A percentile compares a stretch with the other conserved stretches of the same genome.
phyloP scores from a whole-genome alignment of 1,140 invertebrate genomes.

The Lordiphosa mommai region DNA sequence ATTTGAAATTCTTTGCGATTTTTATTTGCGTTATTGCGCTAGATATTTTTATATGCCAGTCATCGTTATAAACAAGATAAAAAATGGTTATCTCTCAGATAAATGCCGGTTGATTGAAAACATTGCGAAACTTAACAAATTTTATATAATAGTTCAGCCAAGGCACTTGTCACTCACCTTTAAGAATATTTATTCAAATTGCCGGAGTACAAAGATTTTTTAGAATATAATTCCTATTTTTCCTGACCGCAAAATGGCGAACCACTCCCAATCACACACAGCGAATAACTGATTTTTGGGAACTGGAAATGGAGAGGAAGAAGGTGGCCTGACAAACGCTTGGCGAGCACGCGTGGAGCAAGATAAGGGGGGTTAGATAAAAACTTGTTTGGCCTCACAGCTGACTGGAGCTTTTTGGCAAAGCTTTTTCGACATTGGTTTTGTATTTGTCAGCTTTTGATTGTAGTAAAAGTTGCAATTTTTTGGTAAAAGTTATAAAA shows the following conservation, averaged over 20 bases:
- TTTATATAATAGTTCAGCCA: slow-evolving; percentile 23
- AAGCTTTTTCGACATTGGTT: slow-evolving; percentile 20
- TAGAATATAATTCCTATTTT: slow-evolving; percentile 19
- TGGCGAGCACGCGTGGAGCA: background rate
- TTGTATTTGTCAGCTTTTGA: slow-evolving; percentile 2
- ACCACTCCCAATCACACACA: slow-evolving; percentile 58
- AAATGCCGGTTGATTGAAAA: background rate
- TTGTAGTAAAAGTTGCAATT: too few relatives aligned
- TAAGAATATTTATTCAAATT: slow-evolving; percentile 26
- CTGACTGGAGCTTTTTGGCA: slow-evolving; percentile 15
- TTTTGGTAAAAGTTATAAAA: too few relatives aligned
- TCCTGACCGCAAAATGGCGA: slow-evolving; percentile 37
- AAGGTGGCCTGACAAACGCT: slow-evolving; percentile 30
- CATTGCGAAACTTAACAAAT: background rate
- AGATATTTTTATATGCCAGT: slow-evolving; percentile 18
- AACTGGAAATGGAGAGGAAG: slow-evolving; percentile 32
- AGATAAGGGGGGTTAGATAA: slow-evolving; percentile 35
- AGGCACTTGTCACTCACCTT: slow-evolving; percentile 45
- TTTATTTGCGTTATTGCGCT: background rate
- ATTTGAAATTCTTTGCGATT: slow-evolving; percentile 7
- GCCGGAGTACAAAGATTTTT: slow-evolving; percentile 23
- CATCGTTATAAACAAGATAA: slow-evolving; percentile 26
- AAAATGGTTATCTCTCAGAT: slow-evolving; percentile 12
- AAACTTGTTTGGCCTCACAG: slow-evolving; percentile 50
- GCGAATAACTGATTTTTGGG: slow-evolving; percentile 44